phyloP scores from a whole-genome alignment of 2,113 vertebrate species.

The Anarhynchus alexandrinus region DNA sequence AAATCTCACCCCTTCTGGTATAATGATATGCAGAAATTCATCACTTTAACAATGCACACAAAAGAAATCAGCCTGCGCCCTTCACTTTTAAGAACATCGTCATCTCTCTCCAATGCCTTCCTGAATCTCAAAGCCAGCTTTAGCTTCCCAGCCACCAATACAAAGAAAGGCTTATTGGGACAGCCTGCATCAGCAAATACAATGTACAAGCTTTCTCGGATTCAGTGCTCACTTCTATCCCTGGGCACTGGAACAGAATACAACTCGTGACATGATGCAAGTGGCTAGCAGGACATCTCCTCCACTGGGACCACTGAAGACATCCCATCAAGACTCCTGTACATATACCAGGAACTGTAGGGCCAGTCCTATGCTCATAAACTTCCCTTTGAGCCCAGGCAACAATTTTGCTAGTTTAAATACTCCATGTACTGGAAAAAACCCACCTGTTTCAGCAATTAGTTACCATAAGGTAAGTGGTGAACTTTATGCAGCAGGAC shows the following conservation, averaged over 20 bases:
- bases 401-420: background rate
- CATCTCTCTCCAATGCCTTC: background rate
- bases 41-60: slow-evolving; percentile 35
- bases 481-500: background rate
- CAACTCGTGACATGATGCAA: background rate
- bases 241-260: background rate
- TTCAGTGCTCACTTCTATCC: background rate
- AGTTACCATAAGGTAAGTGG: background rate
- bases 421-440: background rate
- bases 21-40: slow-evolving; percentile 57
- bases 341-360: background rate
- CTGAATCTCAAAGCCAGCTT: slow-evolving; percentile 14
- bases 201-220: background rate
- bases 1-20: slow-evolving; percentile 47
- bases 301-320: background rate
- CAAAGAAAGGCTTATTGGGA: background rate
- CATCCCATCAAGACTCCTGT: background rate
- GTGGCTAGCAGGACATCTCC: background rate
- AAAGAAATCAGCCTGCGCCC: slow-evolving; percentile 32
- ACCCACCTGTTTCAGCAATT: background rate
- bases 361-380: background rate
- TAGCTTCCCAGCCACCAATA: background rate
- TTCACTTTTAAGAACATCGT: slow-evolving; percentile 27
- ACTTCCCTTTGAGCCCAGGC: background rate
- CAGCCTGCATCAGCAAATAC: background rate